Evolutionary conservation across 2,888 invertebrate species (phyloP).

Genomic region (Cyclophora punctaria): DNA sequence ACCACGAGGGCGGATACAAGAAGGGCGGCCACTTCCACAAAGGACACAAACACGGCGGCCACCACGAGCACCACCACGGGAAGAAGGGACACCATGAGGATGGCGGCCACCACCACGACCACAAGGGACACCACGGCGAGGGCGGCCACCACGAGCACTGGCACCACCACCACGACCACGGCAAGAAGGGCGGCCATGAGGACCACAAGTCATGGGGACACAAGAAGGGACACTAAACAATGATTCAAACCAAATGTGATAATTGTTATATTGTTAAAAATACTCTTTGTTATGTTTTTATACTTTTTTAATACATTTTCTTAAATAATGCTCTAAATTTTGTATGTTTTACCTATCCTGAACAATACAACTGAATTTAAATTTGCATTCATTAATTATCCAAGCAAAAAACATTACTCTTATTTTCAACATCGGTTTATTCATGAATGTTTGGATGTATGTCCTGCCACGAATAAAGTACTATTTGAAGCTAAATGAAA

Average conservation of each 20-base stretch:
- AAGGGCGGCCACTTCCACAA: conserved; percentile 87
- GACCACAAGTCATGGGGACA: conserved; percentile 86
- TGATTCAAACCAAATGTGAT: conserved; percentile 27
- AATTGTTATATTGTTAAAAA: conserved; percentile 42
- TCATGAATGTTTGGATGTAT: too few species aligned
- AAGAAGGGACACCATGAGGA: conserved; percentile 85
- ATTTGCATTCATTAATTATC: too few species aligned
- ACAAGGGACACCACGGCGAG: conserved; percentile 85
- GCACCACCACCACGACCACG: conserved; percentile 81
- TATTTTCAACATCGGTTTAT: too few species aligned
- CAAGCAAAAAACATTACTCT: too few species aligned
- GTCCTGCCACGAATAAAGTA: too few species aligned
- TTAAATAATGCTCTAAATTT: too few species aligned
- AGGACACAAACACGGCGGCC: conserved; percentile 84
- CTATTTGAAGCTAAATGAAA: too few species aligned
- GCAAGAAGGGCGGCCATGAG: conserved; percentile 86
- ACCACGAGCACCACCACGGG: conserved; percentile 85
- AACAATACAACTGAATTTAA: too few species aligned
- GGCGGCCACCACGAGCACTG: conserved; percentile 85
- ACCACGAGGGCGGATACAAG: conserved; percentile 84
- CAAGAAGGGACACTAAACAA: conserved; percentile 64
- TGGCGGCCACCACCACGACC: conserved; percentile 84
- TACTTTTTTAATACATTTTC: too few species aligned
- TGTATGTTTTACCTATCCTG: too few species aligned
- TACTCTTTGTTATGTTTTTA: conserved; percentile 43